Percentiles rank a stretch among this genome's conserved stretches.
Evolutionary conservation across 1,140 invertebrate species (phyloP).

Genomic region (Laupala kohalensis): DNA sequence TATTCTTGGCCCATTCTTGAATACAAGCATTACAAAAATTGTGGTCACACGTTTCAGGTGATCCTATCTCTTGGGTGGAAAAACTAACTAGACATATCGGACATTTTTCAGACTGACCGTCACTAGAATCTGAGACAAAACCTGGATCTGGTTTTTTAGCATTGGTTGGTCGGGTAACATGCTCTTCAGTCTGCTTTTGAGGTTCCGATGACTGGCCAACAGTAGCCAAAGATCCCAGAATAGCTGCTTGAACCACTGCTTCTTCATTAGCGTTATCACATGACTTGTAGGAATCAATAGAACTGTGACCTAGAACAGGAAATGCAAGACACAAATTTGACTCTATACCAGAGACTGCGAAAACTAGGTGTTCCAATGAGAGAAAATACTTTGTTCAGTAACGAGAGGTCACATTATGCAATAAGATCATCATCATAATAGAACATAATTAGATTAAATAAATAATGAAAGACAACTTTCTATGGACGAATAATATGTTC

Average conservation of each 20-base stretch:
- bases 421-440: too few species aligned
- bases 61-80: conserved; percentile 60
- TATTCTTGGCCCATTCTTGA: conserved; percentile 83
- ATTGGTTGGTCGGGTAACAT: too few species aligned
- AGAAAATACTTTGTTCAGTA: too few species aligned
- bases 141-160: conserved; percentile 10
- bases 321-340: too few species aligned
- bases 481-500: too few species aligned
- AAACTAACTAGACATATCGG: conserved; percentile 38
- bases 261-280: neutral
- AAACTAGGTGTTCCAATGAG: too few species aligned
- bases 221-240: neutral
- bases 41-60: conserved; percentile 76
- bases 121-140: conserved; percentile 36
- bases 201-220: neutral
- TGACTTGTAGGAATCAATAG: neutral
- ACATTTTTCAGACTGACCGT: conserved; percentile 56
- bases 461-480: too few species aligned
- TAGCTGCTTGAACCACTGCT: neutral
- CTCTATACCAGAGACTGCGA: too few species aligned
- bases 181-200: too few species aligned
- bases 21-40: conserved; percentile 80
- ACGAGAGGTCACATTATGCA: too few species aligned
- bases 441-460: too few species aligned
- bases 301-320: neutral